Conservation (phyloP, 2,888 invertebrate genomes). For the Hemaris fuciformis region DNA sequence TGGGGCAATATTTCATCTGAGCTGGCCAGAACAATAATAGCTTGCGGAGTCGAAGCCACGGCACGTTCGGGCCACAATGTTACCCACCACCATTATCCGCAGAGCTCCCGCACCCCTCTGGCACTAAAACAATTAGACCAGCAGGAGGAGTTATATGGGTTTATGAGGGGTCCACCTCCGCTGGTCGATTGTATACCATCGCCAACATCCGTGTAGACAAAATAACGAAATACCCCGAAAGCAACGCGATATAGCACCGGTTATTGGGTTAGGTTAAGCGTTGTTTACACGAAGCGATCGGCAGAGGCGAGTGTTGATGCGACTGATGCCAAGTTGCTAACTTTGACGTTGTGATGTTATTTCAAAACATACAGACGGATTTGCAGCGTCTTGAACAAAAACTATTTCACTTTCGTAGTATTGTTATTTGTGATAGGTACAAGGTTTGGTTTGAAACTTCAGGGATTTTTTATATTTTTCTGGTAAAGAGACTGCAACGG, state of each 20-base stretch:
- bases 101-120: constrained; percentile 46
- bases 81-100: constrained; percentile 50
- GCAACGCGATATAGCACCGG: constrained; percentile 73
- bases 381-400: constrained; percentile 18
- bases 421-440: not conserved
- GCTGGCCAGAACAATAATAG: constrained; percentile 81
- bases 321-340: constrained; percentile 67
- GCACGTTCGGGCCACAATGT: constrained; percentile 80
- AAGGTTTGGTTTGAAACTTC: too few relatives aligned
- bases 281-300: constrained; percentile 65
- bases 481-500: too few relatives aligned
- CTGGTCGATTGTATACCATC: constrained; percentile 63
- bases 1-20: constrained; percentile 80
- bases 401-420: not conserved
- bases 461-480: too few relatives aligned
- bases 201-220: constrained; percentile 80
- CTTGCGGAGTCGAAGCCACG: constrained; percentile 74
- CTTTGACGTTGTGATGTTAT: constrained; percentile 56
- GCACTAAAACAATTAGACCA: constrained; percentile 34
- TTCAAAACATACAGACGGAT: constrained; percentile 42
- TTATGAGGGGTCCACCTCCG: constrained; percentile 40
- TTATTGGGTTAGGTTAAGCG: constrained; percentile 80
- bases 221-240: constrained; percentile 79
- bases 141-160: constrained; percentile 32
- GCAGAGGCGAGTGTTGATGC: constrained; percentile 74